Base-by-base conservation (phyloP, 2,888 invertebrate species). In the Drosophila mulleri region DNA sequence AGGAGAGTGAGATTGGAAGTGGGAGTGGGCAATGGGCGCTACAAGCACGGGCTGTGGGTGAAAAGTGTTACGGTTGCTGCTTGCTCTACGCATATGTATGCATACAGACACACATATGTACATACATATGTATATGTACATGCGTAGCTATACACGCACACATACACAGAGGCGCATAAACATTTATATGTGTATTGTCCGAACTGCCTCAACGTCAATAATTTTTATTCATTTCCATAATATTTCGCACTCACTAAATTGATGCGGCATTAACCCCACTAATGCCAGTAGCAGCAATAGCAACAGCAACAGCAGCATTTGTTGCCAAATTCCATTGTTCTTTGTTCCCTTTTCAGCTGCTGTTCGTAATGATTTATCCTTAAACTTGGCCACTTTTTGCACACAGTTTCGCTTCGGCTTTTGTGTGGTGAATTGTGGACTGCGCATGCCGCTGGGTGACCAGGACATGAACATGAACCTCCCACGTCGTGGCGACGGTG, bases 351-450 rank as follows among this genome's bases (percentile, higher is more conserved):
- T 72, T 67, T 52, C 57, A 68, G 59, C 44, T 44, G 63, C 52
- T 56, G 29, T 67, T 76, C 65, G 69, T 67, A 59, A 78, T 82
- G 88, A 83, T 88, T 86, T 86, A 87, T 86, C 87, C 86, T 86
- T 88, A 84, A 86, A 88, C 89, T 89, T 87, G 87, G 79, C 64
- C 62, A 86, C 62, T 78, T 83, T 80, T 78, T 64, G 75, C 79
- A 64, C 62, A 67, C 59, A 44, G 23, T 59, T 48, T 61, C 23
- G n/a, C 37, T 35, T 63, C 41, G 47, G 37, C 14, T 48, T 41
- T 45, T 53, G 48, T 65, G 73, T 81, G 81, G 81, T 81, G 82
- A 72, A 67, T 76, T 71, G 14, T 9, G 8, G 32, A 67, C 29
- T 89, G 86, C 86, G 86, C 86, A 87, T 83, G 86, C 64, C 82